Evolutionary conservation across 2,888 invertebrate species (phyloP).

Genomic region (Phasia obesa): DNA sequence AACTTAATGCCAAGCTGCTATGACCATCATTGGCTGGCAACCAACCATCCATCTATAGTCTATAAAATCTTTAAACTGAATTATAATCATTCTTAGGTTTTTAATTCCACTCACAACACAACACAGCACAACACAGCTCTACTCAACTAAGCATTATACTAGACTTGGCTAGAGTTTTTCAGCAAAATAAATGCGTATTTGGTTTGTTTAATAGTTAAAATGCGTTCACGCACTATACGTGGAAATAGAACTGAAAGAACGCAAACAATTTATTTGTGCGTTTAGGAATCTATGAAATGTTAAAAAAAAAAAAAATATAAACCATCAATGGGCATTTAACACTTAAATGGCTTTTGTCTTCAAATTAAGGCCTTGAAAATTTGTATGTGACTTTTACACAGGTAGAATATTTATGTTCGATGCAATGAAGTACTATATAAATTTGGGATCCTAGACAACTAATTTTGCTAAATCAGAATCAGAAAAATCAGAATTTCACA

Average conservation of each 20-base stretch:
- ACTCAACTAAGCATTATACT: background rate
- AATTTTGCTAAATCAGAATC: too few relatives aligned
- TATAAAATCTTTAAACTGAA: constrained; percentile 44
- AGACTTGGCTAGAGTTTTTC: constrained; percentile 26
- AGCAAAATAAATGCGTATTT: constrained; percentile 43
- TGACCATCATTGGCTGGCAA: constrained; percentile 67
- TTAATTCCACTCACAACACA: constrained; percentile 32
- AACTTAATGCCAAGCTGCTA: constrained; percentile 58
- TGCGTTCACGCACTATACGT: constrained; percentile 66
- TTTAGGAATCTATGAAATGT: constrained; percentile 64
- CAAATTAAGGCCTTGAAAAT: too few relatives aligned
- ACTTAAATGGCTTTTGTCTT: too few relatives aligned
- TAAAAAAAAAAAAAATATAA: constrained; percentile 21
- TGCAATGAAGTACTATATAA: too few relatives aligned
- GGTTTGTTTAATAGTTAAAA: constrained; percentile 61
- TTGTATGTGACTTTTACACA: too few relatives aligned
- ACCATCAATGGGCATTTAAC: constrained; percentile 27
- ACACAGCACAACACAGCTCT: background rate
- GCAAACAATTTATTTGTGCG: constrained; percentile 50
- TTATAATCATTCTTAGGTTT: constrained; percentile 54
- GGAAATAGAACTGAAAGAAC: constrained; percentile 42
- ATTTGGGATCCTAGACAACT: too few relatives aligned
- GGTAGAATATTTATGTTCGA: too few relatives aligned
- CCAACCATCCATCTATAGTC: constrained; percentile 57
- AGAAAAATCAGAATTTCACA: too few relatives aligned